Base-by-base conservation (phyloP, 1,140 invertebrate genomes). In the Hylaeus anthracinus region DNA sequence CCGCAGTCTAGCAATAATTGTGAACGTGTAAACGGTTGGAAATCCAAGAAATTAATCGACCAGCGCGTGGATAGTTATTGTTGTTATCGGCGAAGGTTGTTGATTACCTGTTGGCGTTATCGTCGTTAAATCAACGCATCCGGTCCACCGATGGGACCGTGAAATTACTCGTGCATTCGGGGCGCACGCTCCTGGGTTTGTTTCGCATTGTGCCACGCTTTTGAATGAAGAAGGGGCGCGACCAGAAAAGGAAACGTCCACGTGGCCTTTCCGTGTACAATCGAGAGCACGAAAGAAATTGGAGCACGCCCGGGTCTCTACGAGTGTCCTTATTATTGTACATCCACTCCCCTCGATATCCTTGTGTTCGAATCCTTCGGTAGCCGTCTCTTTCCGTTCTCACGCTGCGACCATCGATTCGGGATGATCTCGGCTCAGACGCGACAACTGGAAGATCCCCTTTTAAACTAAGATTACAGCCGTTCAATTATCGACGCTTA, bases 261-360 rank as follows among this genome's bases (percentile, higher is more conserved):
- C 79, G 79, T 76, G 79, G 61, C 53, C 53, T 43, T 82, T 65
- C 9, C 45, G 9, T 12, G 37, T 60, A 61, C 45, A 51, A 58
- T 70, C 51, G 55, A 45, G 79, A 43, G 8, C 41, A 58, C 45
- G 15, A 70, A 37, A 56, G 3, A 77, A 66, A 77, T 48, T 61
- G 79, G 65, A 66, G 39, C 71, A 78, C 61, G 41, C 67, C 51
- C 12, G 10, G 41, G n/a, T 77, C 10, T 55, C 73, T 83, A 86
- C 90, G 84, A 90, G 88, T 88, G 88, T 91, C 83, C 89, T 90
- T 89, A 90, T 90, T 90, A 88, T 88, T 53, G 14, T 63, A 73
- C 61, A 74, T 86, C 74, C 82, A 84, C 77, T 72, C 70, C 78
- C 76, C 58, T 26, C 65, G 71, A 80, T 67, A 70, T 84, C 74